Conservation (phyloP, 2,113 vertebrate species). For the Corythaeola cristata region DNA sequence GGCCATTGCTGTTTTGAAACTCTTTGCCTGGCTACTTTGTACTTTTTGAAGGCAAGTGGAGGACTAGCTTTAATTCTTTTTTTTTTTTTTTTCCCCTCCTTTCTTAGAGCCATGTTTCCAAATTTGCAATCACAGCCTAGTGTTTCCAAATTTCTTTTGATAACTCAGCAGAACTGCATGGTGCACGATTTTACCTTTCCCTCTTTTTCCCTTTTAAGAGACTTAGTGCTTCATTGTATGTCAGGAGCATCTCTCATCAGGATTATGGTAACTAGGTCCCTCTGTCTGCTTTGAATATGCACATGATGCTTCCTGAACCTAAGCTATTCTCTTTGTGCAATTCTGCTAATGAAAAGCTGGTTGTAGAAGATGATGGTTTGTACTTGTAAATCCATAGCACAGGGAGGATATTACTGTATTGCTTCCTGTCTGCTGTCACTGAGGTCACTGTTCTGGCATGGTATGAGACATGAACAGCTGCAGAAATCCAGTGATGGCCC, state of each 20-base stretch:
- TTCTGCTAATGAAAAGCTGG: neutral
- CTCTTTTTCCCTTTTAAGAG: neutral
- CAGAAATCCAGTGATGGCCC: neutral
- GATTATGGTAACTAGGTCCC: neutral
- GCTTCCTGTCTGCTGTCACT: neutral
- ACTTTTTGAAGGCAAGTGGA: neutral
- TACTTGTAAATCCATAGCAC: neutral
- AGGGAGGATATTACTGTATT: neutral
- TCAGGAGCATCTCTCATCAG: neutral
- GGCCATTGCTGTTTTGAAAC: neutral
- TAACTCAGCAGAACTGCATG: neutral
- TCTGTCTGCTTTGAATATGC: neutral
- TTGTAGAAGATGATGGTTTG: neutral
- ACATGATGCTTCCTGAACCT: neutral
- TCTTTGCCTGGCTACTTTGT: neutral
- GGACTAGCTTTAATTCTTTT: neutral
- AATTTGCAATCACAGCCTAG: neutral
- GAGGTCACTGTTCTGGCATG: slow-evolving; percentile 12
- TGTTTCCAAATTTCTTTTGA: neutral
- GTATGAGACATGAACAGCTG: neutral
- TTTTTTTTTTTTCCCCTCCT: neutral
- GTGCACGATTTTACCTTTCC: neutral
- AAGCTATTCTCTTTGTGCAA: neutral
- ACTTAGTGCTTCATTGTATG: neutral
- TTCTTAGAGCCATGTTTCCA: neutral